Evolutionary conservation across 53 echinoderm and acorn worm genomes (phyloP).

Genomic region (Apostichopus leukothele): DNA sequence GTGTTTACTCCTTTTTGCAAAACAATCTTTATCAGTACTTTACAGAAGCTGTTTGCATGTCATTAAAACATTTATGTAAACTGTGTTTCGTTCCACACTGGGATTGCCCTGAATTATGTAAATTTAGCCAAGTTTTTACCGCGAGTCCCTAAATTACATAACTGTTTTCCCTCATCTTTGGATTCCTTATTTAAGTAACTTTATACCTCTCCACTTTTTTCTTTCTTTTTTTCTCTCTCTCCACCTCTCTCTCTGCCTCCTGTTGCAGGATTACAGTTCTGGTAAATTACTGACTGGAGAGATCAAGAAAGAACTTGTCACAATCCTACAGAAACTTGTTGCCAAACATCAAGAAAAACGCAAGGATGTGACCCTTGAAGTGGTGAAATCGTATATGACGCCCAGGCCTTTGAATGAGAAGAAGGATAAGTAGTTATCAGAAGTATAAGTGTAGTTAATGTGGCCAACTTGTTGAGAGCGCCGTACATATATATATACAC

Average conservation of each 20-base stretch:
- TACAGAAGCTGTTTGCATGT: too few species aligned
- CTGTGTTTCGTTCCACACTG: too few species aligned
- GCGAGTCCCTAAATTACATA: too few species aligned
- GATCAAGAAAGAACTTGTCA: conserved; percentile 94
- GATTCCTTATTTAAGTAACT: too few species aligned
- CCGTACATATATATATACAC: not conserved
- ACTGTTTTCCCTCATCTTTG: too few species aligned
- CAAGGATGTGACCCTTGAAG: conserved; percentile 77
- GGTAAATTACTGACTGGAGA: conserved; percentile 91
- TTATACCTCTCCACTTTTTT: not conserved
- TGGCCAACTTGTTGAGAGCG: not conserved
- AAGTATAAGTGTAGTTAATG: not conserved
- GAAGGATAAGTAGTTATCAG: not conserved
- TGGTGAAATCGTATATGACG: conserved; percentile 85
- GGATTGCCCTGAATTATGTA: too few species aligned
- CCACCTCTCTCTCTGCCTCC: not conserved
- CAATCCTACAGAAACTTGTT: conserved; percentile 74
- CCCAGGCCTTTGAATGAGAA: conserved; percentile 69
- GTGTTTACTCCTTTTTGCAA: too few species aligned
- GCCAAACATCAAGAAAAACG: conserved; percentile 82
- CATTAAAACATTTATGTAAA: too few species aligned
- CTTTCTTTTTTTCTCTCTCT: conserved; percentile 4
- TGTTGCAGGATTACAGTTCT: conserved; percentile 79
- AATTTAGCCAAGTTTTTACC: too few species aligned
- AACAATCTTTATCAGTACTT: too few species aligned